phyloP scores from a whole-genome alignment of 2,113 vertebrate genomes.

The Pheucticus melanocephalus region DNA sequence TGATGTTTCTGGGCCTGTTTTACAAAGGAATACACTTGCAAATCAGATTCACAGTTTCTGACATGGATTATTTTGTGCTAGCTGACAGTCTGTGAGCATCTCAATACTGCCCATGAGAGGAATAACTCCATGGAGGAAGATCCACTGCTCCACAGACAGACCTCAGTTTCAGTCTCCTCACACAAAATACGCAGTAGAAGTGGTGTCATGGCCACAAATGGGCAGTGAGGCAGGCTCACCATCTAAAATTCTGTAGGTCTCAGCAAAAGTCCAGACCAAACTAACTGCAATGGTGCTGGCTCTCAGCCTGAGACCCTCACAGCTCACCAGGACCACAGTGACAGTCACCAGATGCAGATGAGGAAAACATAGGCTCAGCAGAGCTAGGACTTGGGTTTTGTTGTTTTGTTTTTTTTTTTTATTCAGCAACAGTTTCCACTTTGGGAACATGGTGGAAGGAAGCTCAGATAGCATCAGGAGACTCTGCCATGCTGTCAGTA shows the following conservation, averaged over 20 bases:
- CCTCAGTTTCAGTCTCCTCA: not conserved
- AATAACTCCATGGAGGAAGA: not conserved
- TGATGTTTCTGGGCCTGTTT: not conserved
- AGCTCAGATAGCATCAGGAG: not conserved
- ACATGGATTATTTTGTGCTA: not conserved
- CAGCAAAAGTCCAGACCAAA: not conserved
- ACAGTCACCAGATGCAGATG: not conserved
- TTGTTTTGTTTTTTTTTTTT: too few species aligned
- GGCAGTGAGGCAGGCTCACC: not conserved
- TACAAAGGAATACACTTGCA: not conserved
- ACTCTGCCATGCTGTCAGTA: not conserved
- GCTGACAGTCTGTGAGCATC: not conserved
- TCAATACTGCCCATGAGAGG: not conserved
- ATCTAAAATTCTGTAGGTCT: not conserved
- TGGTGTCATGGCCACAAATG: not conserved
- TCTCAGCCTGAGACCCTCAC: fast-evolving
- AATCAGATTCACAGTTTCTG: not conserved
- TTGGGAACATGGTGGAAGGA: fast-evolving
- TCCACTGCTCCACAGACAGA: fast-evolving
- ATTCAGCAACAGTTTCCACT: not conserved
- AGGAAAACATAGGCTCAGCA: not conserved
- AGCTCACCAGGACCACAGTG: not conserved
- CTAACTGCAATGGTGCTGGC: not conserved
- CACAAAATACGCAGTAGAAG: not conserved
- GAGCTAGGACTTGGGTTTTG: fast-evolving